Conservation (phyloP, 2,113 vertebrate species). For the Eubucco bourcierii region DNA sequence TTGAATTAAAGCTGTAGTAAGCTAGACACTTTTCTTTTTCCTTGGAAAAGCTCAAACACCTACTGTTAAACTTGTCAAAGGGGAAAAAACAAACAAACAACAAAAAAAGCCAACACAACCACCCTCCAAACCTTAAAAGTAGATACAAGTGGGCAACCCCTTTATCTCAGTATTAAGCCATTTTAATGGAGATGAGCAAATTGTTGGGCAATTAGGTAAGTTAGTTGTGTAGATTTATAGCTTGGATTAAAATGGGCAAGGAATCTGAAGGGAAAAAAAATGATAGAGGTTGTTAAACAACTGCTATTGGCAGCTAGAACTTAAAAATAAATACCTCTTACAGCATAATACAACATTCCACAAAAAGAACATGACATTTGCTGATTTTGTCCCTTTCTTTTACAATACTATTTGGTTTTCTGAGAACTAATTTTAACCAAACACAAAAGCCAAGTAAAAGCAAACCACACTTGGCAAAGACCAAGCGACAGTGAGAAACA, state of each 20-base stretch:
- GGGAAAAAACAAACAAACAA: neutral
- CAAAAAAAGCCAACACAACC: too few species aligned
- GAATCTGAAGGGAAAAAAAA: neutral
- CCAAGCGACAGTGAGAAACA: neutral
- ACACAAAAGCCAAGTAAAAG: neutral
- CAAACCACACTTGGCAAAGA: neutral
- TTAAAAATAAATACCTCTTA: neutral
- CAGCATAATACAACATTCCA: neutral
- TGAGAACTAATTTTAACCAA: conserved; percentile 15
- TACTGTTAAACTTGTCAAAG: conserved; percentile 17
- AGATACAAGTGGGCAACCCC: too few species aligned
- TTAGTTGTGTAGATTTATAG: neutral
- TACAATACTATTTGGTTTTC: neutral
- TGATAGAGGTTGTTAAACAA: neutral
- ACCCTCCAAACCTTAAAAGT: neutral
- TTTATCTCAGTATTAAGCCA: conserved; percentile 23
- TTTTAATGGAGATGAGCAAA: conserved; percentile 39
- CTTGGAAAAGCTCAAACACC: conserved; percentile 55
- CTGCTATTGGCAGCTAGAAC: neutral
- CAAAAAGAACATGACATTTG: neutral
- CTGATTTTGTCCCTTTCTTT: neutral
- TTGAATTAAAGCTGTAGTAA: conserved; percentile 65
- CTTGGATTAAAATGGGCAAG: neutral
- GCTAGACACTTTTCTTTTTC: conserved; percentile 45
- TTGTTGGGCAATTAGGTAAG: neutral